A percentile compares a stretch with the other conserved stretches of the same genome.
These are phyloP conservation scores for Trachymyrmex cornetzi DNA, from an alignment of 1,140 invertebrate genomes.

Conservation along the genomic window DNA sequence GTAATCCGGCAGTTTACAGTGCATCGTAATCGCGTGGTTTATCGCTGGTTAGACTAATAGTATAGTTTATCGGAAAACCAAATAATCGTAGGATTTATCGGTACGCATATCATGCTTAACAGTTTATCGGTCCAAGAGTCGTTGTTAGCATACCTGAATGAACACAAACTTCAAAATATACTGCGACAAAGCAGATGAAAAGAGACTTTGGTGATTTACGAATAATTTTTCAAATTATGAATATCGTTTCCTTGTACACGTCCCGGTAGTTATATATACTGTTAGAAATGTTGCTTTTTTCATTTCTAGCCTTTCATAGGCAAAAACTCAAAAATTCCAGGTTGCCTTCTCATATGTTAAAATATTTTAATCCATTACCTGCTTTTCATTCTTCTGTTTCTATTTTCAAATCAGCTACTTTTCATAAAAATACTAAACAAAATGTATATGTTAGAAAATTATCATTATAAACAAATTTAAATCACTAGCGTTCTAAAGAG, in stretches of 20 bases:
- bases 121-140: conserved; percentile 19
- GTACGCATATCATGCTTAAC: conserved; percentile 10
- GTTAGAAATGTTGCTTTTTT: neutral
- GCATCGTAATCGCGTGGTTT: conserved; percentile 55
- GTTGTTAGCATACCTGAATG: neutral
- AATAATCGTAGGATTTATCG: conserved; percentile 56
- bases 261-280: neutral
- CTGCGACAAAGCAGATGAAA: neutral
- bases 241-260: neutral
- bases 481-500: too few species aligned
- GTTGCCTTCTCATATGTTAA: neutral
- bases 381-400: neutral
- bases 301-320: neutral
- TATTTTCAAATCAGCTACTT: neutral
- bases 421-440: too few species aligned
- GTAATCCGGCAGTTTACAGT: conserved; percentile 56
- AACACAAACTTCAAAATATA: neutral
- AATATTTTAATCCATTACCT: neutral
- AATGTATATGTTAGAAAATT: too few species aligned
- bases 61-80: conserved; percentile 38
- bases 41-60: conserved; percentile 57
- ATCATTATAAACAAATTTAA: too few species aligned
- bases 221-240: neutral
- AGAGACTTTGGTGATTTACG: neutral
- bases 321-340: neutral